Evolutionary conservation across 2,113 vertebrate genomes (phyloP).

Genomic region (Poeciliopsis prolifica): DNA sequence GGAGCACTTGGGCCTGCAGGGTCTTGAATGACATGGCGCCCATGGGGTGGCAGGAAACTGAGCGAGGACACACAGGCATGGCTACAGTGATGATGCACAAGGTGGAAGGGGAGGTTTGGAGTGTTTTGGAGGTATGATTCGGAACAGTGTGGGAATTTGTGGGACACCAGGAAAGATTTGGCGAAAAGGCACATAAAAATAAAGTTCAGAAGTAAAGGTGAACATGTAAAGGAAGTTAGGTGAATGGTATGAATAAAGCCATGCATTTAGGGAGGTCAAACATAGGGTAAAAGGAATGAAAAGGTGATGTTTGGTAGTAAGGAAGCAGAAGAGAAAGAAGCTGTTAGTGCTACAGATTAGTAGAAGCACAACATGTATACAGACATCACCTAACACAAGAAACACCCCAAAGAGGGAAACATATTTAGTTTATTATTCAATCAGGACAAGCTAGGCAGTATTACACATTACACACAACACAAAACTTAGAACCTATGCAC

Average conservation of each 20-base stretch:
- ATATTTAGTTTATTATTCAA: slow-evolving; percentile 2
- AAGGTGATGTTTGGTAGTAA: slow-evolving; percentile 72
- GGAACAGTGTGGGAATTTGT: slow-evolving; percentile 49
- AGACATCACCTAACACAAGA: slow-evolving; percentile 64
- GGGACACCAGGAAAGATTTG: slow-evolving; percentile 23
- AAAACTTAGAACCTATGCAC: slow-evolving; percentile 6
- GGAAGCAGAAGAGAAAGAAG: slow-evolving; percentile 72
- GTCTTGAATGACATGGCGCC: slow-evolving; percentile 90
- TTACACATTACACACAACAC: slow-evolving; percentile 32
- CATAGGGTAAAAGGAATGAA: slow-evolving; percentile 28
- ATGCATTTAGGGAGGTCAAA: slow-evolving; percentile 17
- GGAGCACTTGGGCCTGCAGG: slow-evolving; percentile 80
- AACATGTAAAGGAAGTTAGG: slow-evolving; percentile 7
- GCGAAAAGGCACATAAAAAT: slow-evolving; percentile 5
- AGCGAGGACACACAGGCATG: slow-evolving; percentile 99
- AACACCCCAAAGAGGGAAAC: slow-evolving; percentile 59
- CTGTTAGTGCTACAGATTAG: slow-evolving; percentile 79
- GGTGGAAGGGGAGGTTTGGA: slow-evolving; percentile 64
- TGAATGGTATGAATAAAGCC: slow-evolving; percentile 13
- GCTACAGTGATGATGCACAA: slow-evolving; percentile 82
- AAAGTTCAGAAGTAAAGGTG: slow-evolving; percentile 45
- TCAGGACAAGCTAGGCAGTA: slow-evolving; percentile 9
- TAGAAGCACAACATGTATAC: slow-evolving; percentile 26
- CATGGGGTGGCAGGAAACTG: slow-evolving; percentile 97
- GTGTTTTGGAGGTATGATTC: slow-evolving; percentile 69